These are phyloP conservation scores for Apteryx owenii DNA, from an alignment of 2,113 vertebrate species.

Conservation along the genomic window DNA sequence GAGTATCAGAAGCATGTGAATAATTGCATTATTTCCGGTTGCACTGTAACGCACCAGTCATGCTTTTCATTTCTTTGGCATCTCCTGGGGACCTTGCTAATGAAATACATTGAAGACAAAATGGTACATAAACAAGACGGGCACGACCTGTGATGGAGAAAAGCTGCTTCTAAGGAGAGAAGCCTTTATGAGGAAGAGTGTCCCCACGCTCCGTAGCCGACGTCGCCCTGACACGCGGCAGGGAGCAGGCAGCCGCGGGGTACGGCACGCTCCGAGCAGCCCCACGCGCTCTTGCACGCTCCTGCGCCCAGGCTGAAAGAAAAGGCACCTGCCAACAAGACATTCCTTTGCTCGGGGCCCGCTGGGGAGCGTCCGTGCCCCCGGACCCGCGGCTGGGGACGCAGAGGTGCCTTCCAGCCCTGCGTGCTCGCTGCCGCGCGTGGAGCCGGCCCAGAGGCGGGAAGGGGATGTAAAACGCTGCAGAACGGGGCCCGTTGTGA, in stretches of 20 bases:
- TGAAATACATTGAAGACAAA: rapidly evolving
- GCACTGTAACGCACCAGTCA: rapidly evolving
- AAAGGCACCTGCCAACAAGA: not conserved
- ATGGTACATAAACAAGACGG: rapidly evolving
- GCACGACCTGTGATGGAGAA: rapidly evolving
- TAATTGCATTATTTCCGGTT: not conserved
- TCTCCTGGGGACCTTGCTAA: not conserved
- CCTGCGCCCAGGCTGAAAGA: not conserved
- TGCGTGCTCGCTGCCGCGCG: not conserved
- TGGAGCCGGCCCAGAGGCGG: not conserved
- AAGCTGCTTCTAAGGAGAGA: not conserved
- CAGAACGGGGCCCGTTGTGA: not conserved
- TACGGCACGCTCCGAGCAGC: rapidly evolving
- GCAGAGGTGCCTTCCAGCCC: not conserved
- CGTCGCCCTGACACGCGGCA: rapidly evolving
- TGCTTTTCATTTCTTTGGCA: rapidly evolving
- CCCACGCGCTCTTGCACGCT: not conserved
- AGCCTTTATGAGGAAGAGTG: not conserved
- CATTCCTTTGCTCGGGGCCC: not conserved
- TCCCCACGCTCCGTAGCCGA: not conserved
- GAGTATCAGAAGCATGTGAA: rapidly evolving
- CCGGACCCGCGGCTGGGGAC: rapidly evolving
- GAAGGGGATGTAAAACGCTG: not conserved
- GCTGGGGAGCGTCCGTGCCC: not conserved
- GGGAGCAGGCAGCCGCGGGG: not conserved